Conservation (phyloP, 2,113 vertebrate species). For the Pycnonotus jocosus region DNA sequence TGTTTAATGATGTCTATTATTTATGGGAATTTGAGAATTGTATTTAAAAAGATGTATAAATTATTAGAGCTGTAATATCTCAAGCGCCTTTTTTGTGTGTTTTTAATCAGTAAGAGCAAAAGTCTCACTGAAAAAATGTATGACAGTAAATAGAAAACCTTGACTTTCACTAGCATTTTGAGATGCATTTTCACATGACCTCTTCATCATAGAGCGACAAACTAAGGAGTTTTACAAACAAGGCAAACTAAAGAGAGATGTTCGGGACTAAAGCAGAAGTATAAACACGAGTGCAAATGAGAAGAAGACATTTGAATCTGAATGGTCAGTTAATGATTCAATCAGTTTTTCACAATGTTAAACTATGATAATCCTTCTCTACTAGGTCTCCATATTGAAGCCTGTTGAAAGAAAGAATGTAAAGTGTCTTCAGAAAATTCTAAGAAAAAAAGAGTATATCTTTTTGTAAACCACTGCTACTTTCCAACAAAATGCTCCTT, state of each 20-base stretch:
- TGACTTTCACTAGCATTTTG: slow-evolving; percentile 12
- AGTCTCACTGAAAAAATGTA: not conserved
- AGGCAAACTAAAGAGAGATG: slow-evolving; percentile 45
- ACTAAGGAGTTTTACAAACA: slow-evolving; percentile 73
- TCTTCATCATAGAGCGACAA: slow-evolving; percentile 23
- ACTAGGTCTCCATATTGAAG: slow-evolving; percentile 48
- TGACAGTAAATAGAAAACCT: not conserved
- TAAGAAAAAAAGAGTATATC: not conserved
- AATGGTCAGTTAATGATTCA: slow-evolving; percentile 82
- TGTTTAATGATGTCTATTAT: not conserved
- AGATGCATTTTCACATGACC: slow-evolving; percentile 76
- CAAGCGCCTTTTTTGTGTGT: not conserved
- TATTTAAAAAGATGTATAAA: not conserved
- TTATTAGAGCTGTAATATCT: not conserved
- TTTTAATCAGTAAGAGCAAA: not conserved
- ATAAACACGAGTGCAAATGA: slow-evolving; percentile 65
- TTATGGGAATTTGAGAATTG: not conserved
- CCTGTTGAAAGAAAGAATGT: slow-evolving; percentile 61
- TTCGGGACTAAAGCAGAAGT: slow-evolving; percentile 62
- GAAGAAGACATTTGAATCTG: slow-evolving; percentile 80
- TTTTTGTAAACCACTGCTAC: slow-evolving; percentile 45
- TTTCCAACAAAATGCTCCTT: slow-evolving; percentile 20
- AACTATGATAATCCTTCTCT: slow-evolving; percentile 79
- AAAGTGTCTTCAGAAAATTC: slow-evolving; percentile 52
- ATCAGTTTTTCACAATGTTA: slow-evolving; percentile 78